Percentiles rank a stretch among this genome's conserved stretches.
These are phyloP conservation scores for Palythoa grandiflora DNA, from an alignment of 92 coral and sea anemone species.

Conservation along the genomic window DNA sequence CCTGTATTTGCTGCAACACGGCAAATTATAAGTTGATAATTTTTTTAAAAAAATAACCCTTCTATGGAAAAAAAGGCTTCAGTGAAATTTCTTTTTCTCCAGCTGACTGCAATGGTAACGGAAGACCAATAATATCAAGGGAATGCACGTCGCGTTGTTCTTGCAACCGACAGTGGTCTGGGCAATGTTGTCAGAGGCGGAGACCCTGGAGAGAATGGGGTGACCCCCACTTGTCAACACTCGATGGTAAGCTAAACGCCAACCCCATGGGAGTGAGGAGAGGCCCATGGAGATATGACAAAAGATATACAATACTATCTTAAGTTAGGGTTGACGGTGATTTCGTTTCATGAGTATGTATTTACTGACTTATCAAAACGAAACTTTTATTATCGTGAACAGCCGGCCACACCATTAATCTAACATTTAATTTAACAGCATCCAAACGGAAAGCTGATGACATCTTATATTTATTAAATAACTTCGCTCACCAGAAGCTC, in stretches of 20 bases:
- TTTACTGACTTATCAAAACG: too few species aligned
- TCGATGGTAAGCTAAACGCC: conserved; percentile 55
- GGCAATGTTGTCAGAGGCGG: conserved; percentile 67
- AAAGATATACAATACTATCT: not conserved
- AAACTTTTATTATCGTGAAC: too few species aligned
- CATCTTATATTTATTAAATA: too few species aligned
- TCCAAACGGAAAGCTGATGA: too few species aligned
- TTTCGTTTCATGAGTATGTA: too few species aligned
- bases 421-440: too few species aligned
- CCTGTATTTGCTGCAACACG: too few species aligned
- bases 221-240: conserved; percentile 75
- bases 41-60: not conserved
- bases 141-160: conserved; percentile 59
- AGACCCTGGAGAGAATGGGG: conserved; percentile 66
- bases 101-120: conserved; percentile 73
- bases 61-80: too few species aligned
- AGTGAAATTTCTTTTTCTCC: not conserved
- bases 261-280: not conserved
- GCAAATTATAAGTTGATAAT: not conserved
- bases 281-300: too few species aligned
- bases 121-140: conserved; percentile 26
- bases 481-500: too few species aligned
- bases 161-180: conserved; percentile 73
- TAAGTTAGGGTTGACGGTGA: not conserved
- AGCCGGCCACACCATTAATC: too few species aligned